phyloP scores from a whole-genome alignment of 92 coral and sea anemone genomes.

The Epizoanthus stellaris region DNA sequence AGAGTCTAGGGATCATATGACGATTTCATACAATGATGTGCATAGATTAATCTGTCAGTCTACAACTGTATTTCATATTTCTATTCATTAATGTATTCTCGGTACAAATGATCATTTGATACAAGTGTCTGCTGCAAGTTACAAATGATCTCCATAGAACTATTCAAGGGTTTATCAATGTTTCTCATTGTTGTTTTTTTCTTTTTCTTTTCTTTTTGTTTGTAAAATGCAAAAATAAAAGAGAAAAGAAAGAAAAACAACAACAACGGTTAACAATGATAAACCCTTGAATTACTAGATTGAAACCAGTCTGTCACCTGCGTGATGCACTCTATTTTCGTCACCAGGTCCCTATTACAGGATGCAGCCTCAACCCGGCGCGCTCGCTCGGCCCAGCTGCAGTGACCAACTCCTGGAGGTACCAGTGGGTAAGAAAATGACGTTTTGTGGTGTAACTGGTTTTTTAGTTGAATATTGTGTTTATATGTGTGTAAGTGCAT shows the following conservation, averaged over 20 bases:
- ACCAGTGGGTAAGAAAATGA: constrained; percentile 74
- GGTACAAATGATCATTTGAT: too few species aligned
- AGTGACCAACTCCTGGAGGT: constrained; percentile 63
- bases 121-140: too few species aligned
- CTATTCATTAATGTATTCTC: too few species aligned
- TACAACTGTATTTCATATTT: too few species aligned
- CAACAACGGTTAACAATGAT: too few species aligned
- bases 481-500: neutral
- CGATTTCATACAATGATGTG: too few species aligned
- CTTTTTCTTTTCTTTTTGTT: too few species aligned
- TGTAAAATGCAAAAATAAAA: too few species aligned
- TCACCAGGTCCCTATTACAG: constrained; percentile 73
- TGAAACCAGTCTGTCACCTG: neutral
- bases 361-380: constrained; percentile 84
- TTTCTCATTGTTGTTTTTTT: neutral
- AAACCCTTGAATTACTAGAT: neutral
- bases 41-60: too few species aligned
- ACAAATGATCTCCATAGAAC: too few species aligned
- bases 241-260: too few species aligned
- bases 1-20: too few species aligned
- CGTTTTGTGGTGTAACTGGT: neutral
- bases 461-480: neutral
- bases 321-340: neutral
- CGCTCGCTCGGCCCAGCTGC: constrained; percentile 83
- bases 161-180: neutral